Evolutionary conservation across 1,140 invertebrate genomes (phyloP), one percentile per base, ranked within the genome.

Genomic region (Drosophila nigromelanica): DNA sequence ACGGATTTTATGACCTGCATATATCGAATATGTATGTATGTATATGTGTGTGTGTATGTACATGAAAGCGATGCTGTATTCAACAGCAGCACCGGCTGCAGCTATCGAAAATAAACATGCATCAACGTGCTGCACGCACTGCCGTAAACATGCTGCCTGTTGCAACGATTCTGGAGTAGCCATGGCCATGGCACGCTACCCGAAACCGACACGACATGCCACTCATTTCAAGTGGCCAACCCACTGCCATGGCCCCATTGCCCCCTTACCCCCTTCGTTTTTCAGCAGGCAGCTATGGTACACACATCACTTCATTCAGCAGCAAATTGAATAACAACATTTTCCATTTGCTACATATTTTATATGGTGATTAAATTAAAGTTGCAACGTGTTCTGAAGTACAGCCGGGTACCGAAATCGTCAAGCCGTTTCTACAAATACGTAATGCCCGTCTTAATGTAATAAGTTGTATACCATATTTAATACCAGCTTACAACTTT

Each of bases 261-360:
- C 71, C 11, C 33, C 12, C 11, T 11, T 39, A 15, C 12, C 12
- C 21, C 35, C 2, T 14, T 18, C 7, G 33, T 18, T 15, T 6
- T 14, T 30, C 47, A 39, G 43, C 60, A 56, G n/a, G 15, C 15
- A 51, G 30, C 30, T 30, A 11, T 37, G 48, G 33, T 12, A 39
- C 56, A 50, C 42, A 60, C 79, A 73, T 82, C 79, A 83, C 60
- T 85, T 67, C 80, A 85, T 83, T 83, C 80, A 83, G 78, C 80
- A 66, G 62, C 63, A 78, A 85, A 85, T 83, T 83, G 80, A 83
- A 83, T 85, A 83, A 85, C 76, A 83, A 68, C 80, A 83, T 83
- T 83, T 76, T 74, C 80, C 80, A 76, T 83, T 83, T 83, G 63
- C 59, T 68, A 68, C 80, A 82, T 70, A 78, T 80, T 83, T 83